Evolutionary conservation across 1,140 invertebrate species (phyloP).

Genomic region (Drosophila kurseongensis): DNA sequence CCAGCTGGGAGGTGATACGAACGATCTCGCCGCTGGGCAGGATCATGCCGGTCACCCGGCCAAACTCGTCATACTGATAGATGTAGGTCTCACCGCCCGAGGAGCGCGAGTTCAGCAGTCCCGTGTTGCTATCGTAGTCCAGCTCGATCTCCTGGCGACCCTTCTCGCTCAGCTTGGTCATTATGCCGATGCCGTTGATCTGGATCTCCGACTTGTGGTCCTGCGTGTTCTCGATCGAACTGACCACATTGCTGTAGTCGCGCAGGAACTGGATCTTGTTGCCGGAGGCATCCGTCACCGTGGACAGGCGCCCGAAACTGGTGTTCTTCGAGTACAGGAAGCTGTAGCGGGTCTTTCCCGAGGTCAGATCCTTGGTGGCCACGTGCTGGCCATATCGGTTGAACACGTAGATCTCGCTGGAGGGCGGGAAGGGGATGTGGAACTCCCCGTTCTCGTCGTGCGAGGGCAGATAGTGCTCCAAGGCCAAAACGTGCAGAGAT

Average conservation of each 20-base stretch:
- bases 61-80: slow-evolving; percentile 95
- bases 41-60: slow-evolving; percentile 92
- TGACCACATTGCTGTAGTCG: slow-evolving; percentile 95
- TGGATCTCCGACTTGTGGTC: slow-evolving; percentile 96
- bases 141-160: slow-evolving; percentile 92
- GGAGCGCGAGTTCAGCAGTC: slow-evolving; percentile 91
- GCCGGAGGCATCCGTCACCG: slow-evolving; percentile 95
- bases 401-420: slow-evolving; percentile 97
- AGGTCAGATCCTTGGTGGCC: slow-evolving; percentile 95
- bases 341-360: slow-evolving; percentile 95
- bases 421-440: slow-evolving; percentile 95
- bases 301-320: slow-evolving; percentile 96
- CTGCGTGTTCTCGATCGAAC: slow-evolving; percentile 96
- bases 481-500: slow-evolving; percentile 93
- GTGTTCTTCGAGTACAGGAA: slow-evolving; percentile 99
- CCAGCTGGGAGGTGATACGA: slow-evolving; percentile 90
- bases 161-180: slow-evolving; percentile 92
- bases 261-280: slow-evolving; percentile 96
- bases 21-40: slow-evolving; percentile 96
- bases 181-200: slow-evolving; percentile 93
- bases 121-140: slow-evolving; percentile 93
- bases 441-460: slow-evolving; percentile 96
- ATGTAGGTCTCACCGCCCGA: slow-evolving; percentile 94
- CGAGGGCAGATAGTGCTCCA: slow-evolving; percentile 95
- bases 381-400: slow-evolving; percentile 97